Evolutionary conservation across 2,797 vertebrate species (phyloP), one percentile per base, ranked within the genome.

Genomic region (Ceryle rudis): DNA sequence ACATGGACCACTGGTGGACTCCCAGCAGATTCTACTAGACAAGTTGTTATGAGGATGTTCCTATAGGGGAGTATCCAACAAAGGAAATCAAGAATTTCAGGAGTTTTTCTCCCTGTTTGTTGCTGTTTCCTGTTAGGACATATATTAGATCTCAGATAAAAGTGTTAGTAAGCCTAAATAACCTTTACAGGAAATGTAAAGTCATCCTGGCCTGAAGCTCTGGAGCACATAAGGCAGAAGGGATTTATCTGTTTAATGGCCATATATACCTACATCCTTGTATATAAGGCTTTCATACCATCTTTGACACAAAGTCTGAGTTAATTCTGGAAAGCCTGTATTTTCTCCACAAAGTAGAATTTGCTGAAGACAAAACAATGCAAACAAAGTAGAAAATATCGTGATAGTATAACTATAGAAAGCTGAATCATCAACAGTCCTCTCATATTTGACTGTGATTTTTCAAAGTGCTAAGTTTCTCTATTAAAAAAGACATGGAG

Each of bases 401-500:
- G 78, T 95, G 90, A 86, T 51, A 93, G 35, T 77, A 75, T 96
- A 97, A 97, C 93, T 73, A 94, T 52, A 77, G 87, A 97, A 96
- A 83, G 84, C 90, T 96, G 86, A 97, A 95, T 96, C 96, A 97
- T 96, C 95, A 93, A 79, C 35, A 66, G 57, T 87, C 79, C 67
- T 96, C 71, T 96, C 88, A 81, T 95, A 94, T 93, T 96, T 90
- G 92, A 81, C 87, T 90, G 93, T 81, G 84, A 95, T 97, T 97
- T 97, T 97, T 97, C 95, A 95, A 97, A 95, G 77, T 92, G 94
- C 91, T 97, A 97, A 94, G 78, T 97, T 98, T 97, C 94, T 97
- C 62, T 97, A 97, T 97, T 98, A 97, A 98, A 97, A 97, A 98
- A 97, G 96, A 96, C 88, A 97, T 87, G 93, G 94, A 97, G 95